phyloP scores from a whole-genome alignment of 2,888 invertebrate genomes.

The Andrena fulva region DNA sequence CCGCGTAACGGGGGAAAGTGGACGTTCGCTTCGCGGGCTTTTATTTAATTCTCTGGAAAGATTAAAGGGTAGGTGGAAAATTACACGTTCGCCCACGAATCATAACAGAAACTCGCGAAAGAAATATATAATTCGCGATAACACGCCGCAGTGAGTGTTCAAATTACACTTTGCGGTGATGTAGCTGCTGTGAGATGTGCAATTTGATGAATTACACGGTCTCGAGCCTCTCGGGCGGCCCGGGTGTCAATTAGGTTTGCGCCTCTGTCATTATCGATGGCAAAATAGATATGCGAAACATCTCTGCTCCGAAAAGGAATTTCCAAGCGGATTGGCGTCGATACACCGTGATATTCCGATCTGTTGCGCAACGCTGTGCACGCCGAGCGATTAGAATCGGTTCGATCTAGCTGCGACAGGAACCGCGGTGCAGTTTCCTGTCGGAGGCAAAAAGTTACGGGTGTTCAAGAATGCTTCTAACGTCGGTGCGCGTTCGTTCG shows the following conservation, averaged over 20 bases:
- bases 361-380: constrained; percentile 16
- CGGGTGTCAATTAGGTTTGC: constrained; percentile 6
- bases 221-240: background rate
- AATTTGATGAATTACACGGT: too few species aligned
- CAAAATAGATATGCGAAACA: background rate
- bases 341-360: constrained; percentile 1
- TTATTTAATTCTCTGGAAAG: background rate
- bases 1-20: background rate
- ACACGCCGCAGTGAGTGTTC: background rate
- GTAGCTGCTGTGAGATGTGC: too few species aligned
- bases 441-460: background rate
- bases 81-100: background rate
- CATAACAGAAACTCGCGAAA: background rate
- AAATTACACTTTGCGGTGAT: background rate
- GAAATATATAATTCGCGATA: background rate
- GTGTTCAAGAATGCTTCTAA: background rate
- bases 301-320: background rate
- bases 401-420: constrained; percentile 30
- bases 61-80: background rate
- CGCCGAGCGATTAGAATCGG: constrained; percentile 37
- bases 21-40: constrained; percentile 1
- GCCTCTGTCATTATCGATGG: background rate
- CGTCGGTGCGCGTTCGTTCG: background rate
- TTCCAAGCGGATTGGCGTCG: background rate
- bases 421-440: constrained; percentile 28